Evolutionary conservation across 2,888 invertebrate species (phyloP).

Genomic region (Hyppa rectilinea): DNA sequence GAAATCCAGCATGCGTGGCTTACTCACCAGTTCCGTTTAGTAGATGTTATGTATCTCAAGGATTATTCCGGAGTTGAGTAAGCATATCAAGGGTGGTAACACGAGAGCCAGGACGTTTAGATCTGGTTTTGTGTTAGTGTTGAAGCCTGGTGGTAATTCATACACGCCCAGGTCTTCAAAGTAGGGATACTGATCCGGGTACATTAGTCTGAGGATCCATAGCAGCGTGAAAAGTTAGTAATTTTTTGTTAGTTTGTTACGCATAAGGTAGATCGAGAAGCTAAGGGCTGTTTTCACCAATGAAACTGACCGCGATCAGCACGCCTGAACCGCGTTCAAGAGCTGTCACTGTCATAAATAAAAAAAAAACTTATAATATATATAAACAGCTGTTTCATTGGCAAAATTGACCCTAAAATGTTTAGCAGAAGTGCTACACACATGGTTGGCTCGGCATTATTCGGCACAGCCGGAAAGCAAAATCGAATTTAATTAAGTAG

Average conservation of each 20-base stretch:
- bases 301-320: no score
- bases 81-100: constrained; percentile 43
- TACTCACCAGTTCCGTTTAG: constrained; percentile 60
- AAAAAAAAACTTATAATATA: no score
- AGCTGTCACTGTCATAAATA: no score
- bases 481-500: background rate
- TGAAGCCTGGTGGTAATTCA: constrained; percentile 81
- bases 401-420: no score
- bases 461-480: background rate
- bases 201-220: constrained; percentile 76
- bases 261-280: no score
- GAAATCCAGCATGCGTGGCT: background rate
- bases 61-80: constrained; percentile 25
- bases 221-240: constrained; percentile 80
- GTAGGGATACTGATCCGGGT: constrained; percentile 82
- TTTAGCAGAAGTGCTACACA: background rate
- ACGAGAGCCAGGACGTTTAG: constrained; percentile 27
- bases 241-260: constrained; percentile 27
- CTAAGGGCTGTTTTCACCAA: no score
- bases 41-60: constrained; percentile 28
- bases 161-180: constrained; percentile 83
- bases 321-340: no score
- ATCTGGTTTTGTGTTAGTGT: constrained; percentile 61
- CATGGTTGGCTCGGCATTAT: background rate
- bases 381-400: no score